Conservation (phyloP, 2,113 vertebrate genomes). For the Engystomops pustulosus region DNA sequence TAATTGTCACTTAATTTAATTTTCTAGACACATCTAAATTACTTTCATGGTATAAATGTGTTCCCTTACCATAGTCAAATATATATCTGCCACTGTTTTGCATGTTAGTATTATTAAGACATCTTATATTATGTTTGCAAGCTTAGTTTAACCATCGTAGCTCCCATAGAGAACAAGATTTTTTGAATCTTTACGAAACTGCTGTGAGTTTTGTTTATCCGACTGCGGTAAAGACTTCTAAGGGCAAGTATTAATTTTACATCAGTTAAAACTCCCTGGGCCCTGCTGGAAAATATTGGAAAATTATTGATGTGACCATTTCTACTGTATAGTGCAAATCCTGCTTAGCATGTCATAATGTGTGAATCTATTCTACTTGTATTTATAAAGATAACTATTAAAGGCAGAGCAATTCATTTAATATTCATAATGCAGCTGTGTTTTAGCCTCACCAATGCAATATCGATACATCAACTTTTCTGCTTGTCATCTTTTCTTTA, state of each 20-base stretch:
- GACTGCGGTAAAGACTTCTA: background rate
- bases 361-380: background rate
- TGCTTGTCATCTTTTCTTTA: conserved; percentile 45
- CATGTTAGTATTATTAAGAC: no score
- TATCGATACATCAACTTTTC: conserved; percentile 25
- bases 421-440: conserved; percentile 41
- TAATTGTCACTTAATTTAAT: no score
- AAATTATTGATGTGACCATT: conserved; percentile 11
- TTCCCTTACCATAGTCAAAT: no score
- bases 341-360: conserved; percentile 36
- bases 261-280: background rate
- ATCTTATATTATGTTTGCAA: no score
- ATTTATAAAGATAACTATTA: conserved; percentile 38
- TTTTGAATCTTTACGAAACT: background rate
- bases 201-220: background rate
- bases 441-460: conserved; percentile 21
- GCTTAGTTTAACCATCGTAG: no score
- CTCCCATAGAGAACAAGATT: no score
- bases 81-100: no score
- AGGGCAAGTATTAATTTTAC: conserved; percentile 2
- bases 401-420: conserved; percentile 33
- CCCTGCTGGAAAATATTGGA: background rate
- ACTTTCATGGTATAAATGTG: no score
- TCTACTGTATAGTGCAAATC: background rate
- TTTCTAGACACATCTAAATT: no score